Percentiles rank a stretch among this genome's conserved stretches.
These are phyloP conservation scores for Eugnorisma glareosa DNA, from an alignment of 2,888 invertebrate species.

Conservation along the genomic window DNA sequence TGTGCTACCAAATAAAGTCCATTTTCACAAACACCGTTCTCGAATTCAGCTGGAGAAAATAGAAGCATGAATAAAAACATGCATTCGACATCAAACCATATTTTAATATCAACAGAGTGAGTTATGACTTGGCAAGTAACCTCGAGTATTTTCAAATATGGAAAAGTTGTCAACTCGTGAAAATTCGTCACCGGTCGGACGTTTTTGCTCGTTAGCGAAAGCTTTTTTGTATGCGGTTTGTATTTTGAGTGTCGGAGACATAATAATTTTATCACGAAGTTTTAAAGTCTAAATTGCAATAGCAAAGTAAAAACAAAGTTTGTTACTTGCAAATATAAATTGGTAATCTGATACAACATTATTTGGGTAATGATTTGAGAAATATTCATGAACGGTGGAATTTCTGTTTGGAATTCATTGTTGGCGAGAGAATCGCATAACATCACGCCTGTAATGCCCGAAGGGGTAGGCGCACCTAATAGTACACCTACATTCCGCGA, in stretches of 20 bases:
- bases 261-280: slow-evolving; percentile 7
- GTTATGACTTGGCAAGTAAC: slow-evolving; percentile 51
- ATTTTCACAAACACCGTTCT: slow-evolving; percentile 23
- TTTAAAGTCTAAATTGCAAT: slow-evolving; percentile 31
- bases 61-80: slow-evolving; percentile 44
- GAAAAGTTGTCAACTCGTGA: slow-evolving; percentile 70
- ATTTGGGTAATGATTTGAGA: slow-evolving; percentile 77
- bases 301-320: slow-evolving; percentile 8
- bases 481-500: neutral
- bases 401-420: slow-evolving; percentile 38
- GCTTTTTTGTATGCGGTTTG: slow-evolving; percentile 53
- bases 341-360: slow-evolving; percentile 57
- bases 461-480: neutral
- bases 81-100: slow-evolving; percentile 65
- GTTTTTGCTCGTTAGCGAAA: slow-evolving; percentile 72
- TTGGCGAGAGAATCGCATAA: slow-evolving; percentile 23
- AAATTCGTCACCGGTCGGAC: slow-evolving; percentile 73
- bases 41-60: slow-evolving; percentile 51
- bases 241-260: slow-evolving; percentile 7
- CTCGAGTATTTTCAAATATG: slow-evolving; percentile 70
- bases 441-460: neutral
- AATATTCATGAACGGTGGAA: slow-evolving; percentile 69
- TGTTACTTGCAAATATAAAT: slow-evolving; percentile 11
- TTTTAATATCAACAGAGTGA: slow-evolving; percentile 43
- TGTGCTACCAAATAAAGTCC: neutral